These are phyloP conservation scores for Trachelus stipa DNA, from an alignment of 2,888 invertebrate species.

Conservation along the genomic window DNA sequence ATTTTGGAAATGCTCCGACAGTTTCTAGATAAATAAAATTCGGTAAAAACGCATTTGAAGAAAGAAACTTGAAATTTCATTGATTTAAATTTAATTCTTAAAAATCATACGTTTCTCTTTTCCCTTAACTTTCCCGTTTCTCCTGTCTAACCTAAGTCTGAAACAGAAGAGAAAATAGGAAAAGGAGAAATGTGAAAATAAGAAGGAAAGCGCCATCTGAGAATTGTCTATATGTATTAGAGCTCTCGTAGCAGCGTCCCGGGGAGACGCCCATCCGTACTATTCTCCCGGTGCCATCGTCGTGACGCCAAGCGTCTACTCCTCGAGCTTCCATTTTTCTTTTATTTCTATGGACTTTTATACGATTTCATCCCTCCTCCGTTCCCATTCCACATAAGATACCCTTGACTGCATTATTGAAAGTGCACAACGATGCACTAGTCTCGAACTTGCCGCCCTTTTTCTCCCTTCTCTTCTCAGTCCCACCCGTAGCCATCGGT, in stretches of 20 bases:
- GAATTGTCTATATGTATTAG: background rate
- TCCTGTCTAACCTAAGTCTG: background rate
- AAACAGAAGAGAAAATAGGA: background rate
- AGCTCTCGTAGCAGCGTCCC: background rate
- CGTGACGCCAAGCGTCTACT: background rate
- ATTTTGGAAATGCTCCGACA: background rate
- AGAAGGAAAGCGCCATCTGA: background rate
- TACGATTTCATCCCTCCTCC: conserved; percentile 7
- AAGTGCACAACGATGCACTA: background rate
- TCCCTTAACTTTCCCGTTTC: background rate
- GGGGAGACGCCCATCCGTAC: background rate
- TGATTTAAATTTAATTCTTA: background rate
- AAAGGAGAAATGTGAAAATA: background rate
- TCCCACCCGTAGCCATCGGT: background rate
- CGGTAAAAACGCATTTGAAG: background rate
- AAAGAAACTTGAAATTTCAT: background rate
- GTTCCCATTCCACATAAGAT: background rate
- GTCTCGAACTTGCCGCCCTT: background rate
- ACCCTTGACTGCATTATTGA: background rate
- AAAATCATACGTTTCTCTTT: background rate
- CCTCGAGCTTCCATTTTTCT: background rate
- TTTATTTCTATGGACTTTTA: conserved; percentile 4
- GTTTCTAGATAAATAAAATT: background rate
- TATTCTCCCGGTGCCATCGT: background rate
- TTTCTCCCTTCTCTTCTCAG: background rate